Base-by-base conservation (phyloP, 1,140 invertebrate species). In the Dufourea novaeangliae region DNA sequence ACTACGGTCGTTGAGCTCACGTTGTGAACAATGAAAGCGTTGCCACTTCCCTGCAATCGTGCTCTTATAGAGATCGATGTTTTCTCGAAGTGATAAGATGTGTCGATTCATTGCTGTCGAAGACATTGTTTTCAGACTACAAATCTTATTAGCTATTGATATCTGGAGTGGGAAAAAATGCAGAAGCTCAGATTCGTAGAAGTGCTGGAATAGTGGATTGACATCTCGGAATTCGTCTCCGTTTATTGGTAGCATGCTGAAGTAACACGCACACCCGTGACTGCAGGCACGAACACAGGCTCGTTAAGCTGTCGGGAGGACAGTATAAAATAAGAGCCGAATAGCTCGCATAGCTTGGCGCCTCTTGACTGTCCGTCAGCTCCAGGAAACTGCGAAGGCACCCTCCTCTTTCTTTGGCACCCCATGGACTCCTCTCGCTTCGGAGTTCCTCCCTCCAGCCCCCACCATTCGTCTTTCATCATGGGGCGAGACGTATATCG, bases 301-400 rank as follows among this genome's bases (percentile, higher is more conserved):
- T 37, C 50, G 62, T 68, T 78, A 75, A 70, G 29, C 46, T 44
- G 73, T 59, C 59, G 57, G 44, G 62, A 61, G 79, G 78, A 54
- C 70, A 84, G 82, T 72, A 85, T 87, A 86, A 90, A 88, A 86
- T 85, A 88, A 88, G 74, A 85, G 86, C 75, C 80, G 69, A 90
- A 90, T 89, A 88, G 82, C 72, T 90, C 67, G 84, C 87, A 88
- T 88, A 87, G 86, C 87, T 89, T 89, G 84, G 84, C 86, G 89
- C 88, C 87, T 85, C 85, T 77, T 54, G 83, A 79, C 80, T 85
- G 87, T 90, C 84, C 85, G 82, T 87, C 87, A 87, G 82, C 44
- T 75, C 71, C 52, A 50, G 54, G 76, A 83, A 86, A 89, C 83
- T 83, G 66, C 83, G 78, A 61, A 61, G 72, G 69, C 66, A 57